phyloP scores from a whole-genome alignment of 2,888 invertebrate species.

The Pseudolycoriella hygida region DNA sequence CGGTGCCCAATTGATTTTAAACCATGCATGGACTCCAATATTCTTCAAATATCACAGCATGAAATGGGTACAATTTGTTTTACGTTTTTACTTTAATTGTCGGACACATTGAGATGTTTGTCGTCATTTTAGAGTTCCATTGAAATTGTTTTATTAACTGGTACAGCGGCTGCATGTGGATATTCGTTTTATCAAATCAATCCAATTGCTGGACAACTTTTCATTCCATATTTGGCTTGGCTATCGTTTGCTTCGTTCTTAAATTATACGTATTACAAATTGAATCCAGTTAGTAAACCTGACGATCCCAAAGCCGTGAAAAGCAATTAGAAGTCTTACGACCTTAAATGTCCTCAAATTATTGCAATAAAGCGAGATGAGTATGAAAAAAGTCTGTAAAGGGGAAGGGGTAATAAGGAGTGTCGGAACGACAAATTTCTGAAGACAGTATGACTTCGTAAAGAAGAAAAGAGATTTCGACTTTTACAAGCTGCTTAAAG shows the following conservation, averaged over 20 bases:
- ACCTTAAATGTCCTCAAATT: too few species aligned
- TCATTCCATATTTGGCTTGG: conserved; percentile 65
- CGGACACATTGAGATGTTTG: not conserved
- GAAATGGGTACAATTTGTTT: conserved; percentile 40
- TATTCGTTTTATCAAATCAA: conserved; percentile 43
- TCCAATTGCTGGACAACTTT: conserved; percentile 42
- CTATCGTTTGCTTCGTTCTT: conserved; percentile 46
- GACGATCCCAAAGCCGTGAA: not conserved
- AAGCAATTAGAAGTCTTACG: not conserved
- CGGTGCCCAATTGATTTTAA: conserved; percentile 55
- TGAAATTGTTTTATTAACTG: conserved; percentile 39
- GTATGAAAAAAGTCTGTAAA: too few species aligned
- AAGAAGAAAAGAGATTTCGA: too few species aligned
- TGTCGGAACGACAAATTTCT: too few species aligned
- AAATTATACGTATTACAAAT: conserved; percentile 46
- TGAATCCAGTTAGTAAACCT: conserved; percentile 32
- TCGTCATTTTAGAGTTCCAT: conserved; percentile 39
- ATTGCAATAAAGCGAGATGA: too few species aligned
- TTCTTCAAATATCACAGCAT: conserved; percentile 58
- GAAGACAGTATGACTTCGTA: too few species aligned
- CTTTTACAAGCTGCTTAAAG: too few species aligned
- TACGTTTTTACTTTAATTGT: not conserved
- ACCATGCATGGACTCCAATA: conserved; percentile 74
- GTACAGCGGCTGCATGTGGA: conserved; percentile 37
- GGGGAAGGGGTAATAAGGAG: too few species aligned